These are phyloP conservation scores for Ormyrus labotus DNA, from an alignment of 2,888 invertebrate species.

Conservation along the genomic window DNA sequence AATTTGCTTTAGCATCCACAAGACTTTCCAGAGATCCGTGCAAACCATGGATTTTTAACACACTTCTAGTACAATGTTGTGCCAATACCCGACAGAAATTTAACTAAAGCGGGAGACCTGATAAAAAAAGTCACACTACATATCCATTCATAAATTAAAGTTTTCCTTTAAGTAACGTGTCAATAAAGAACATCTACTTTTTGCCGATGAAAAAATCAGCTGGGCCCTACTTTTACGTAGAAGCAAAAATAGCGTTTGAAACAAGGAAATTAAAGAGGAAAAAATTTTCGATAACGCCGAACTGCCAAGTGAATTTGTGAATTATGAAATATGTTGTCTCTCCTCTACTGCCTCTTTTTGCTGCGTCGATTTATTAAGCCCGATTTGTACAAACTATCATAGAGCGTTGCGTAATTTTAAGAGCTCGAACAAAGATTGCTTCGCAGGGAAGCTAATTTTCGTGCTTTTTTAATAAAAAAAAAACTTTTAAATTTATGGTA, in stretches of 20 bases:
- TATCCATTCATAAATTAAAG: constrained; percentile 35
- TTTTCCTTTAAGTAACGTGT: constrained; percentile 27
- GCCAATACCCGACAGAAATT: constrained; percentile 71
- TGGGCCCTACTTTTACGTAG: constrained; percentile 30
- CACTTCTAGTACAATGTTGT: constrained; percentile 73
- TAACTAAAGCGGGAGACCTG: constrained; percentile 62
- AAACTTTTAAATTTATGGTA: background rate
- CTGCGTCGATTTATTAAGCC: constrained; percentile 47
- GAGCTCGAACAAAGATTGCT: constrained; percentile 35
- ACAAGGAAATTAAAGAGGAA: constrained; percentile 10
- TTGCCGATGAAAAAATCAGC: constrained; percentile 35
- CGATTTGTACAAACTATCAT: constrained; percentile 59
- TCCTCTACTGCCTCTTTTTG: constrained; percentile 43
- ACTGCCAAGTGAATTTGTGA: constrained; percentile 65
- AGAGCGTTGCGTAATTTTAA: constrained; percentile 55
- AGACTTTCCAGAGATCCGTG: constrained; percentile 35
- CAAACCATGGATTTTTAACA: constrained; percentile 62
- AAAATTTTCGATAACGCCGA: constrained; percentile 61
- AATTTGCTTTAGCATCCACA: constrained; percentile 32
- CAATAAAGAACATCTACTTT: constrained; percentile 19
- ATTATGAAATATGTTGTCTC: constrained; percentile 24
- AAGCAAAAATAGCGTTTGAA: background rate
- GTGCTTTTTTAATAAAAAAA: background rate
- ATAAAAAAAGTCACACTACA: constrained; percentile 46
- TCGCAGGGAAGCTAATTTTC: constrained; percentile 11